phyloP scores from a whole-genome alignment of 2,797 vertebrate species.

The Psittacula derbiana region DNA sequence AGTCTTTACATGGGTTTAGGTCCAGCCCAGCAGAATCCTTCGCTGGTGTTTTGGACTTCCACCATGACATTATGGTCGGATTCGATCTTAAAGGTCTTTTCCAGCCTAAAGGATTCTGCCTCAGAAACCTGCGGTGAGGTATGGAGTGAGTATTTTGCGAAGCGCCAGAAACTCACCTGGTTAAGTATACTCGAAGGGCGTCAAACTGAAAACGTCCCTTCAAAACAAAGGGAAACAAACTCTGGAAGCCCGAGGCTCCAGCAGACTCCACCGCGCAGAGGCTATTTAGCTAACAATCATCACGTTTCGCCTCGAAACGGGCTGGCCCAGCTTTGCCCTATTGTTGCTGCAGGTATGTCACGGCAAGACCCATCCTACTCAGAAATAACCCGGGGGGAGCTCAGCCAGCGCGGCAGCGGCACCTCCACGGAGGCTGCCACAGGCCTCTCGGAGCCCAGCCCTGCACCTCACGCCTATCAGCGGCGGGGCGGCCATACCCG shows the following conservation, averaged over 20 bases:
- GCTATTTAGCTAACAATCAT: not conserved
- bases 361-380: not conserved
- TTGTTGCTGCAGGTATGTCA: not conserved
- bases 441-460: not conserved
- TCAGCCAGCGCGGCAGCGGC: not conserved
- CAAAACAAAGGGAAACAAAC: constrained; percentile 27
- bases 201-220: not conserved
- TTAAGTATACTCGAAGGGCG: not conserved
- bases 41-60: not conserved
- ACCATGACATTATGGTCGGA: not conserved
- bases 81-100: not conserved
- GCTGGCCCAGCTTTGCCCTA: not conserved
- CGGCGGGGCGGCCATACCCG: not conserved
- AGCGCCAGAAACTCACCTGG: not conserved
- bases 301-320: not conserved
- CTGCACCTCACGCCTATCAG: not conserved
- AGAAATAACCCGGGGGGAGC: not conserved
- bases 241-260: not conserved
- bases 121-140: not conserved
- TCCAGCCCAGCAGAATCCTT: not conserved
- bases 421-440: not conserved
- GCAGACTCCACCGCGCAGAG: not conserved
- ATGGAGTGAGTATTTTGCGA: not conserved
- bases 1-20: not conserved
- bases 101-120: not conserved